These are phyloP conservation scores for Nematolebias whitei DNA, from an alignment of 2,113 vertebrate species.

Conservation along the genomic window DNA sequence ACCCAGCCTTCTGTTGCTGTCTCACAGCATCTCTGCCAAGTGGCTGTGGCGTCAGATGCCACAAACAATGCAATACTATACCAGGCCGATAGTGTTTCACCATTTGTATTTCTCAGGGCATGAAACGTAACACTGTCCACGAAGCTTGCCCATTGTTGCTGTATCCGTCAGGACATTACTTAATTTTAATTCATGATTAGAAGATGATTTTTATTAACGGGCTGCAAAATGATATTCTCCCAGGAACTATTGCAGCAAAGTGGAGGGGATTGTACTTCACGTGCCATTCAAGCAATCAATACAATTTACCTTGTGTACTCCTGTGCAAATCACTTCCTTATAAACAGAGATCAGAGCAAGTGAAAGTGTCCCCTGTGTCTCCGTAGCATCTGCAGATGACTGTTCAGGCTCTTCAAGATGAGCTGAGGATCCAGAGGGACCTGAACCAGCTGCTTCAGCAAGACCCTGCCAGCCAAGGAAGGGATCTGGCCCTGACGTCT, in stretches of 20 bases:
- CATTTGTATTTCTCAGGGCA: constrained; percentile 53
- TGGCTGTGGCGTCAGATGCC: constrained; percentile 64
- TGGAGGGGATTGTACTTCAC: not conserved
- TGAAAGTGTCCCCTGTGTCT: constrained; percentile 17
- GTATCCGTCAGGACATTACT: constrained; percentile 22
- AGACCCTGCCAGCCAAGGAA: constrained; percentile 81
- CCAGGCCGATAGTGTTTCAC: constrained; percentile 71
- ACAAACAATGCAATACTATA: constrained; percentile 73
- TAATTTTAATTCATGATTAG: constrained; percentile 19
- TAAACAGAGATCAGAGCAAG: not conserved
- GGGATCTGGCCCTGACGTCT: constrained; percentile 79
- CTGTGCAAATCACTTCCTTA: constrained; percentile 5
- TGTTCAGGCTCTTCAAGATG: constrained; percentile 96
- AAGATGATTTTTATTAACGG: constrained; percentile 26
- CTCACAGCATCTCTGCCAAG: constrained; percentile 55
- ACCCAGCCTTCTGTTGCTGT: constrained; percentile 57
- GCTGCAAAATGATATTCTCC: constrained; percentile 25
- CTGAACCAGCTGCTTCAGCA: constrained; percentile 97
- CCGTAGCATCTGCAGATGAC: constrained; percentile 96
- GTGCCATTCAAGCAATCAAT: constrained; percentile 12
- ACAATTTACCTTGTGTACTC: not conserved
- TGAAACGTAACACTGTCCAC: constrained; percentile 62
- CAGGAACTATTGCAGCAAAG: constrained; percentile 14
- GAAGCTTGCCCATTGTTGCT: constrained; percentile 19
- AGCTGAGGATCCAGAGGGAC: constrained; percentile 94